These are phyloP conservation scores for Polyploca ridens DNA, from an alignment of 2,888 invertebrate genomes.

Conservation along the genomic window DNA sequence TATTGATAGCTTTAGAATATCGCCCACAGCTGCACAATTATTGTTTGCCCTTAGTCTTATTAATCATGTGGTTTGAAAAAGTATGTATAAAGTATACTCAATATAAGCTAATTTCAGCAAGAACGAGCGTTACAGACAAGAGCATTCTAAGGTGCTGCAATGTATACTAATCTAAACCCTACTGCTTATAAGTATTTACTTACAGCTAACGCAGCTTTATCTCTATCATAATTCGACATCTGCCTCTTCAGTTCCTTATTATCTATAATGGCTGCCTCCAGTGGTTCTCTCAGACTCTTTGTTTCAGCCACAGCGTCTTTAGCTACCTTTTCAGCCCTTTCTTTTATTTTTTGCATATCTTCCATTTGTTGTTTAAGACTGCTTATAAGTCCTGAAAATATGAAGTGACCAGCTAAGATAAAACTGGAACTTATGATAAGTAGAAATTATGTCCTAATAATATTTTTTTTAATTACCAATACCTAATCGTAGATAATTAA, in stretches of 20 bases:
- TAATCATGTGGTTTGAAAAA: too few relatives aligned
- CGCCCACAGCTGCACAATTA: too few relatives aligned
- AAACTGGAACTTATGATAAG: not conserved
- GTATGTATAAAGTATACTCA: too few relatives aligned
- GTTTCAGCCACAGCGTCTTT: slow-evolving; percentile 89
- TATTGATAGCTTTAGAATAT: too few relatives aligned
- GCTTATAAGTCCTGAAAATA: slow-evolving; percentile 87
- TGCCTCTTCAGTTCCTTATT: slow-evolving; percentile 90
- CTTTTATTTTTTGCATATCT: slow-evolving; percentile 90
- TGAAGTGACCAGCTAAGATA: slow-evolving; percentile 5
- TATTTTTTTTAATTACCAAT: too few relatives aligned
- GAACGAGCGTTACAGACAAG: too few relatives aligned
- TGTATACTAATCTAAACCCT: not conserved
- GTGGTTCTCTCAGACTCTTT: slow-evolving; percentile 88
- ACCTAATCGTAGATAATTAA: too few relatives aligned
- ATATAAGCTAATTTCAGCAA: too few relatives aligned
- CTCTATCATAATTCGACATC: slow-evolving; percentile 93
- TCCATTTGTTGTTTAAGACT: slow-evolving; percentile 91
- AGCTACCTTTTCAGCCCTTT: slow-evolving; percentile 89
- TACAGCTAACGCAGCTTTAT: slow-evolving; percentile 89
- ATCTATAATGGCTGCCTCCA: slow-evolving; percentile 88
- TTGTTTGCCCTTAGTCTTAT: too few relatives aligned
- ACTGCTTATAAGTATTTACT: slow-evolving; percentile 43
- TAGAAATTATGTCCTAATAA: too few relatives aligned
- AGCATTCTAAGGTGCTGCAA: not conserved